Evolutionary conservation across 2,888 invertebrate species (phyloP).

Genomic region (Macaria liturata): DNA sequence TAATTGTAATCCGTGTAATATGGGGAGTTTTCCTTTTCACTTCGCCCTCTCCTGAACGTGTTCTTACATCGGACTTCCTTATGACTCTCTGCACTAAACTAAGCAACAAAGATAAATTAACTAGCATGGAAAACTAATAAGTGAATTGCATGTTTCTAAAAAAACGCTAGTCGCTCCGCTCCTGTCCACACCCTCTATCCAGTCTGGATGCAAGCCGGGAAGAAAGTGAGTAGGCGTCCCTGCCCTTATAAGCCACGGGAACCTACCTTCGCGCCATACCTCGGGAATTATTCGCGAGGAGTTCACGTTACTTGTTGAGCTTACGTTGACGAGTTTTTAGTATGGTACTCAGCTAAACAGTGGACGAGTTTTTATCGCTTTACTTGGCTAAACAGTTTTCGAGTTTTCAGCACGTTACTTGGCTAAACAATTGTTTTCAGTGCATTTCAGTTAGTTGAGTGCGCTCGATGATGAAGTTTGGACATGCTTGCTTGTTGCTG

Average conservation of each 20-base stretch:
- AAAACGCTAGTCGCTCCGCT: slow-evolving; percentile 20
- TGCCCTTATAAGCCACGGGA: slow-evolving; percentile 63
- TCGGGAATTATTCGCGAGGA: slow-evolving; percentile 42
- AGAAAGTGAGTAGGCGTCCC: slow-evolving; percentile 64
- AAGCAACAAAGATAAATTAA: no score
- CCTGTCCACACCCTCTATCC: slow-evolving; percentile 5
- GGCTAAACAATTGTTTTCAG: background rate
- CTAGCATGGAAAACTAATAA: no score
- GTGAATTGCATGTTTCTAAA: background rate
- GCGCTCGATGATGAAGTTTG: slow-evolving; percentile 53
- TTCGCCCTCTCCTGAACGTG: no score
- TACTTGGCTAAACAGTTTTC: no score
- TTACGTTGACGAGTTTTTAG: slow-evolving; percentile 13
- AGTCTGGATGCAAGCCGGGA: slow-evolving; percentile 44
- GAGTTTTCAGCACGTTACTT: background rate
- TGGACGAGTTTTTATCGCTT: no score
- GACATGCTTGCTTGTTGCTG: slow-evolving; percentile 50
- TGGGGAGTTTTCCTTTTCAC: no score
- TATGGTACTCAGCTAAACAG: no score
- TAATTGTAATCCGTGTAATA: no score
- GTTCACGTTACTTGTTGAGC: slow-evolving; percentile 42
- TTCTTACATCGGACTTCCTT: no score
- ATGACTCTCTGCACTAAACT: no score
- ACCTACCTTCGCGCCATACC: slow-evolving; percentile 53
- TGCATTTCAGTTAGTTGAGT: slow-evolving; percentile 19